Evolutionary conservation across 2,888 invertebrate species (phyloP).

Genomic region (Peribatodes rhomboidaria): DNA sequence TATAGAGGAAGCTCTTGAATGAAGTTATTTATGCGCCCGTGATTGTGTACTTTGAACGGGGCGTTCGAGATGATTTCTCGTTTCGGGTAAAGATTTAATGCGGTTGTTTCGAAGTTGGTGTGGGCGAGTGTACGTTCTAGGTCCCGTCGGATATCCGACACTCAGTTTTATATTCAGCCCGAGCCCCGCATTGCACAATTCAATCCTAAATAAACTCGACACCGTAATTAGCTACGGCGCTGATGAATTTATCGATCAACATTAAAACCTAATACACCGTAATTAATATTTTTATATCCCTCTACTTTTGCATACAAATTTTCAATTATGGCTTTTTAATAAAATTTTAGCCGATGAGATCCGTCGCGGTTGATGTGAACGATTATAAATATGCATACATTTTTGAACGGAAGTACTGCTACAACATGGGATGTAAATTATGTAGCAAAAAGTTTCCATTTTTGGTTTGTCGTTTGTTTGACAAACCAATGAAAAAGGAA

Average conservation of each 20-base stretch:
- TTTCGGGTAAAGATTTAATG: slow-evolving; percentile 29
- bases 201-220: slow-evolving; percentile 80
- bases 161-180: slow-evolving; percentile 76
- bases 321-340: too few relatives aligned
- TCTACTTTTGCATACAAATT: slow-evolving; percentile 24
- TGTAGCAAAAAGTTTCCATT: too few relatives aligned
- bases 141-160: slow-evolving; percentile 81
- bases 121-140: slow-evolving; percentile 69
- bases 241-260: slow-evolving; percentile 68
- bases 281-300: slow-evolving; percentile 39
- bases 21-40: slow-evolving; percentile 29
- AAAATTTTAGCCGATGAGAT: slow-evolving; percentile 26
- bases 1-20: slow-evolving; percentile 26
- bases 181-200: slow-evolving; percentile 74
- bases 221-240: slow-evolving; percentile 79
- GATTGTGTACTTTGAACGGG: slow-evolving; percentile 28
- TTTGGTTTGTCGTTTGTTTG: too few relatives aligned
- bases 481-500: too few relatives aligned
- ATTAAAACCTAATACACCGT: slow-evolving; percentile 39
- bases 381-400: slow-evolving; percentile 4
- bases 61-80: slow-evolving; percentile 28
- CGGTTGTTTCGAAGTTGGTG: slow-evolving; percentile 16
- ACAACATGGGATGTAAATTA: neutral
- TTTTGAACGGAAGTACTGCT: neutral
- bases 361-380: slow-evolving; percentile 7